A percentile compares a stretch with the other conserved stretches of the same genome.
These are phyloP conservation scores for Sinella curviseta DNA, from an alignment of 1,140 invertebrate species.

Conservation along the genomic window DNA sequence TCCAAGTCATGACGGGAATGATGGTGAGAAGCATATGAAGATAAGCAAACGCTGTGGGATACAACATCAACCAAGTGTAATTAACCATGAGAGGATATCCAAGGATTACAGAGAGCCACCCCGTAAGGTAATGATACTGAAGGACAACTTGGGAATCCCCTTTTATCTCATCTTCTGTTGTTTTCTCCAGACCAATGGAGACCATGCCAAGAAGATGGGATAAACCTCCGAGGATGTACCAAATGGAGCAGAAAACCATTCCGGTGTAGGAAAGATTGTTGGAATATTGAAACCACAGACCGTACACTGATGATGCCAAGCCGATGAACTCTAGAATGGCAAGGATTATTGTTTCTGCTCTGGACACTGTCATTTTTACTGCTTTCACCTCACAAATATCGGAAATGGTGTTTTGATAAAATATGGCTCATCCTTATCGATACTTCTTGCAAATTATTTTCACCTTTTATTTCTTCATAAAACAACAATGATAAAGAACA, in stretches of 20 bases:
- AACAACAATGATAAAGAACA: no score
- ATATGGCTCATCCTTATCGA: no score
- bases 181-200: neutral
- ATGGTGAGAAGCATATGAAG: neutral
- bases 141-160: neutral
- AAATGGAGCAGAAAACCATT: neutral
- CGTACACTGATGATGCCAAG: neutral
- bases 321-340: neutral
- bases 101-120: neutral
- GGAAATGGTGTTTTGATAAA: no score
- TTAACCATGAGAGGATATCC: constrained; percentile 12
- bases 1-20: neutral
- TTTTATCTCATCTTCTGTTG: neutral
- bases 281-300: neutral
- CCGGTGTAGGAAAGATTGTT: neutral
- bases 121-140: neutral
- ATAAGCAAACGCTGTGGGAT: neutral
- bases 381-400: no score
- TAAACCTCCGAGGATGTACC: neutral
- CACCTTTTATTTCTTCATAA: no score
- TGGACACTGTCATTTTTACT: no score
- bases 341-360: neutral
- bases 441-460: no score
- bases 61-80: neutral
- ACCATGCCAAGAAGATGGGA: neutral